These are phyloP conservation scores for Spea bombifrons DNA, from an alignment of 2,113 vertebrate species.

Conservation along the genomic window DNA sequence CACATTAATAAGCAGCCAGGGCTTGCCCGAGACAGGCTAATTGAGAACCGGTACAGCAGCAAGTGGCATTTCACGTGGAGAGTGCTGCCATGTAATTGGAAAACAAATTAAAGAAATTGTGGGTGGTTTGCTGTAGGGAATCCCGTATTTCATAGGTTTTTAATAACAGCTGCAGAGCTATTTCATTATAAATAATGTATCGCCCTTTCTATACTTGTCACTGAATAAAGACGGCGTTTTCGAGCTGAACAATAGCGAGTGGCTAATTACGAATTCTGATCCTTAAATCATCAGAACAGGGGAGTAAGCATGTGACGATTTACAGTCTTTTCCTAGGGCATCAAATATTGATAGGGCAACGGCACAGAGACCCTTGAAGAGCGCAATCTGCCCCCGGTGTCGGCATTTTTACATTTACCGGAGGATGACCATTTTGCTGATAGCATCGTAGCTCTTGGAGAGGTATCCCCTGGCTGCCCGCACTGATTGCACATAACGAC, in stretches of 20 bases:
- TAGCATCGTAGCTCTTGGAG: no score
- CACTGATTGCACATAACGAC: no score
- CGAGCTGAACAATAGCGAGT: constrained; percentile 27
- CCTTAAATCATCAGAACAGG: constrained; percentile 29
- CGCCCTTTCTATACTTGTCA: constrained; percentile 22
- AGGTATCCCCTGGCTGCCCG: no score
- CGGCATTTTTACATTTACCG: no score
- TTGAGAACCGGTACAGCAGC: constrained; percentile 31
- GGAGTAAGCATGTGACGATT: constrained; percentile 7
- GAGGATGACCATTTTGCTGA: no score
- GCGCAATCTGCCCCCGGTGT: no score
- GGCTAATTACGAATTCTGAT: constrained; percentile 41
- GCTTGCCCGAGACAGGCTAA: constrained; percentile 32
- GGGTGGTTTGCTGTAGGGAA: constrained; percentile 37
- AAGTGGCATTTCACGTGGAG: constrained; percentile 26
- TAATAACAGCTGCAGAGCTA: constrained; percentile 39
- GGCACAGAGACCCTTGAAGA: neutral
- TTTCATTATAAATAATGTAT: constrained; percentile 45
- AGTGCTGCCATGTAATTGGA: constrained; percentile 38
- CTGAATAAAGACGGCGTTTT: constrained; percentile 39
- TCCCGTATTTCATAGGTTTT: constrained; percentile 38
- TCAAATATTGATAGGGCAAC: constrained; percentile 34
- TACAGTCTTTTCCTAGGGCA: constrained; percentile 10
- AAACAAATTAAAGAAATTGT: constrained; percentile 47
- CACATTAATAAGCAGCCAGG: constrained; percentile 9